phyloP scores from a whole-genome alignment of 2,113 vertebrate genomes.

The Aldabrachelys gigantea region DNA sequence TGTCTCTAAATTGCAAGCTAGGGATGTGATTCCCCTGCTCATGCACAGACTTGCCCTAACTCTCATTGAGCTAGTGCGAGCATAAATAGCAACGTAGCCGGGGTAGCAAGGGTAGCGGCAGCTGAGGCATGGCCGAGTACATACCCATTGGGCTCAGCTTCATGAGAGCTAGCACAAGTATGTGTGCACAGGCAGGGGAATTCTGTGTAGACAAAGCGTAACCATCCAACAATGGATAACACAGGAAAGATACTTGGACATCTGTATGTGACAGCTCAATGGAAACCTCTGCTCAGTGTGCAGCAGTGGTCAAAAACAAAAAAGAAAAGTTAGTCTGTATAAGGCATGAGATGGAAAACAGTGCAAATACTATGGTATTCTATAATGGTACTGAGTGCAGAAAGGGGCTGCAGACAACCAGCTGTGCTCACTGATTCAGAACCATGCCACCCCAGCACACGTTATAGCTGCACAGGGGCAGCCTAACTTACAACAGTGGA shows the following conservation, averaged over 20 bases:
- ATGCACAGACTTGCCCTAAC: too few relatives aligned
- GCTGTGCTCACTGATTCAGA: not conserved
- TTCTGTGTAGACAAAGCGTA: too few relatives aligned
- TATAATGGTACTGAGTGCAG: accelerated
- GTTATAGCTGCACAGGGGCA: accelerated
- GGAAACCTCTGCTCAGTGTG: not conserved
- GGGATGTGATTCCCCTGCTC: too few relatives aligned
- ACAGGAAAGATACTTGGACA: not conserved
- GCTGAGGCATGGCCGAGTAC: too few relatives aligned
- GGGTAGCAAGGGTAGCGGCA: too few relatives aligned
- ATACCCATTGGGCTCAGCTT: too few relatives aligned
- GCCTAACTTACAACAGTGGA: not conserved
- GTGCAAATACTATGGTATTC: not conserved
- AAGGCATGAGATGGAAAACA: not conserved
- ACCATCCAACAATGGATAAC: too few relatives aligned
- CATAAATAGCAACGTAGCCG: too few relatives aligned
- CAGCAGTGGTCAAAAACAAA: not conserved
- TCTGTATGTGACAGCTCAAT: not conserved
- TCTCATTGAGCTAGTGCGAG: too few relatives aligned
- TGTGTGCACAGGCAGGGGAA: too few relatives aligned
- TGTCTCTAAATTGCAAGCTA: too few relatives aligned
- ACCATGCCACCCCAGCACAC: not conserved
- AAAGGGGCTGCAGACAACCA: not conserved
- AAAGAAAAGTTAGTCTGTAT: not conserved
- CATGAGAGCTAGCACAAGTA: too few relatives aligned